Evolutionary conservation across 2,797 vertebrate genomes (phyloP).

Genomic region (Tachyglossus aculeatus): DNA sequence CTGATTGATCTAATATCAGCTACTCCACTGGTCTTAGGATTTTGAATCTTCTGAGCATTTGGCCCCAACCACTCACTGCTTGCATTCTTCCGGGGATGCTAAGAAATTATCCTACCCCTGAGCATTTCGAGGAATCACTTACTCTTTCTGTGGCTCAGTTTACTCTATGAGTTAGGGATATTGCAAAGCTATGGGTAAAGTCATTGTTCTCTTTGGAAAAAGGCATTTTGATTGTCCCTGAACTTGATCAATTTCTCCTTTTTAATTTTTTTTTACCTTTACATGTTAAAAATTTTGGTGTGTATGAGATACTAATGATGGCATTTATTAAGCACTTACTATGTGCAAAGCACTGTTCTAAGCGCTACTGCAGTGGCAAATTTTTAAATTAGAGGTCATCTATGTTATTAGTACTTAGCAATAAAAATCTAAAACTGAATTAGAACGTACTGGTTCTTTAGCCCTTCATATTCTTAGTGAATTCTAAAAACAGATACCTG

Average conservation of each 20-base stretch:
- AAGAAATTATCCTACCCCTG: too few relatives aligned
- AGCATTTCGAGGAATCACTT: not conserved
- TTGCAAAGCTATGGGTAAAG: not conserved
- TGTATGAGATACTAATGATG: too few relatives aligned
- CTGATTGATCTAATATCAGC: too few relatives aligned
- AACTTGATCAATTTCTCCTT: not conserved
- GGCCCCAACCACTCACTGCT: not conserved
- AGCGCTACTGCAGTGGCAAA: too few relatives aligned
- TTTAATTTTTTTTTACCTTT: not conserved
- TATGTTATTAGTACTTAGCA: not conserved
- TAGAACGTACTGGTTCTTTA: not conserved
- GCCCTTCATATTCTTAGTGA: not conserved
- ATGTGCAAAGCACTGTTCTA: too few relatives aligned
- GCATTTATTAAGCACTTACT: too few relatives aligned
- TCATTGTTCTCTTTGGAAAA: not conserved
- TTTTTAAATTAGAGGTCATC: not conserved
- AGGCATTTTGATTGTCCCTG: not conserved
- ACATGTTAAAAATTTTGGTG: too few relatives aligned
- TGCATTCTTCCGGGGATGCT: too few relatives aligned
- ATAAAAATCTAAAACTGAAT: not conserved
- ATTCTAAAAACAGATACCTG: not conserved
- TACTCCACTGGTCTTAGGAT: not conserved
- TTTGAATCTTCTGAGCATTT: not conserved
- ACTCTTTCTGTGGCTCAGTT: not conserved
- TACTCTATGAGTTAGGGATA: not conserved